These are phyloP conservation scores for Cydia fagiglandana DNA, from an alignment of 1,140 invertebrate species.

Conservation along the genomic window DNA sequence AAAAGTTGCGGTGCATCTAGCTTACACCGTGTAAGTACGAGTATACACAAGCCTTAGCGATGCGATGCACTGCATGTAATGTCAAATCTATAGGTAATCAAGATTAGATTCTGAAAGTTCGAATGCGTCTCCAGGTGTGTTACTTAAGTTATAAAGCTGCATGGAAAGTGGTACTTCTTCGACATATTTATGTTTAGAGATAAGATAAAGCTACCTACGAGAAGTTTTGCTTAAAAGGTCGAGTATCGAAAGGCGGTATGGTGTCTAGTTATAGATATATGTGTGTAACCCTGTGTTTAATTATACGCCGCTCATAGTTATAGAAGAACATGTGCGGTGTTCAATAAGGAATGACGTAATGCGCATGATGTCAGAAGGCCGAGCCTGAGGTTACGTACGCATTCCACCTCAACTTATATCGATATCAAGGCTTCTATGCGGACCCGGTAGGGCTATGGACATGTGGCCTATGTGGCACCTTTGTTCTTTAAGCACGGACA, in stretches of 20 bases:
- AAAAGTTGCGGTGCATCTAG: no score
- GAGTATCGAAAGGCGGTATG: slow-evolving; percentile 30
- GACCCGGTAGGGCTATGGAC: background rate
- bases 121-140: no score
- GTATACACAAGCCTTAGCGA: no score
- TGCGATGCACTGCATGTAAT: no score
- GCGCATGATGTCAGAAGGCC: slow-evolving; percentile 49
- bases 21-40: no score
- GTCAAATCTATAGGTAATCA: no score
- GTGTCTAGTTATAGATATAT: slow-evolving; percentile 34
- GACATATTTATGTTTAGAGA: no score
- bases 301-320: slow-evolving; percentile 39
- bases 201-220: no score
- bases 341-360: slow-evolving; percentile 46
- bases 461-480: background rate
- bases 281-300: slow-evolving; percentile 47
- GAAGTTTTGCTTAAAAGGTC: slow-evolving; percentile 36
- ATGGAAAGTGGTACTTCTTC: no score
- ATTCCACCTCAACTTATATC: slow-evolving; percentile 20
- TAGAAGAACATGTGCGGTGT: slow-evolving; percentile 36
- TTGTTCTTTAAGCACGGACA: background rate
- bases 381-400: slow-evolving; percentile 36
- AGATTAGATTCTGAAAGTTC: no score
- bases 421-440: slow-evolving; percentile 5
- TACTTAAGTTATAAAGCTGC: no score